phyloP scores from a whole-genome alignment of 2,797 vertebrate species.

The Lepidocolaptes lacrymiger region DNA sequence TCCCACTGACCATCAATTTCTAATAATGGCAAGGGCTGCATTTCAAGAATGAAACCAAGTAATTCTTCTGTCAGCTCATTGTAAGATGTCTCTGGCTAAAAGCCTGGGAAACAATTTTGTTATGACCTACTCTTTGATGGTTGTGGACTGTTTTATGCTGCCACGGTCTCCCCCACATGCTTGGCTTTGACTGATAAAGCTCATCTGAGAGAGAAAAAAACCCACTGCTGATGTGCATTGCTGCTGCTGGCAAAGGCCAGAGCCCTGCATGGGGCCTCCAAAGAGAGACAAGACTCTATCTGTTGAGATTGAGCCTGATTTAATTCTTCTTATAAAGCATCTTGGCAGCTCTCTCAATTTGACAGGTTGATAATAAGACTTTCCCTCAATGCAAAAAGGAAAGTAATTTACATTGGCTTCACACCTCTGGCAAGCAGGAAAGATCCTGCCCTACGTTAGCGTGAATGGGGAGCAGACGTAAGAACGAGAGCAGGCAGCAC shows the following conservation, averaged over 20 bases:
- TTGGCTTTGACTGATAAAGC: slow-evolving; percentile 19
- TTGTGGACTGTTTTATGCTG: not conserved
- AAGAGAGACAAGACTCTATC: slow-evolving; percentile 26
- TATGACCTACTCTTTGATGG: slow-evolving; percentile 1
- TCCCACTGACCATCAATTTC: not conserved
- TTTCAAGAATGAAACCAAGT: slow-evolving; percentile 10
- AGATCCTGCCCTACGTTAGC: not conserved
- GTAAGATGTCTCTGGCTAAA: slow-evolving; percentile 17
- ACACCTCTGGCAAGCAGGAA: slow-evolving; percentile 58
- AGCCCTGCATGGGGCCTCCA: not conserved
- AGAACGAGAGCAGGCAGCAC: not conserved
- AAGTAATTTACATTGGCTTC: slow-evolving; percentile 71
- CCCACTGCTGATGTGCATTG: not conserved
- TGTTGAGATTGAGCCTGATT: slow-evolving; percentile 8
- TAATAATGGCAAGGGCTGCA: not conserved
- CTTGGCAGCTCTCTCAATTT: slow-evolving; percentile 56
- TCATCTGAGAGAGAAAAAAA: not conserved
- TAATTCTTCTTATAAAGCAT: slow-evolving; percentile 51
- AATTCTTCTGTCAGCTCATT: not conserved
- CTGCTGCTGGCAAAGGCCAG: slow-evolving; percentile 26
- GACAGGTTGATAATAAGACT: slow-evolving; percentile 68
- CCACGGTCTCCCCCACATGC: not conserved
- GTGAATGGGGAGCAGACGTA: slow-evolving; percentile 10
- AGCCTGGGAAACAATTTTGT: slow-evolving; percentile 42
- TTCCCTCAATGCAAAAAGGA: slow-evolving; percentile 38